Base-by-base conservation (phyloP, 37 sponge, comb jelly and placozoan species). In the Theonella swinhoei region DNA sequence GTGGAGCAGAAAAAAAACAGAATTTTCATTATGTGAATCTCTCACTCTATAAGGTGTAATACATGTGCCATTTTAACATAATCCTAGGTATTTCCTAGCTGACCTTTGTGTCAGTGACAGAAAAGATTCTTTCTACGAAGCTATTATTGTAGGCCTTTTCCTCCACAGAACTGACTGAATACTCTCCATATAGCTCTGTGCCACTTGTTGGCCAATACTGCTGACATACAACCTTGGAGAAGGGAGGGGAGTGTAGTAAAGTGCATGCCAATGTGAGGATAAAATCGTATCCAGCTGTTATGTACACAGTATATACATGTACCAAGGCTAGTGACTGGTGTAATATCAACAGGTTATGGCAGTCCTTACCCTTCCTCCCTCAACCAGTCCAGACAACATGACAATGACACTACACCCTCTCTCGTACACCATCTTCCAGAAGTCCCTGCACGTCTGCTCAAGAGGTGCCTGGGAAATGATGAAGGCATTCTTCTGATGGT, bases 61-160 rank as follows among this genome's bases (percentile, higher is more conserved):
- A 47, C 14, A 14, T 47, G 14, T n/a, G n/a, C n/a, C n/a, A n/a
- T n/a, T n/a, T n/a, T 14, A 47, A 47, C 54, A 14, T 7, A 14
- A 17, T 47, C 54, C 14, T 14, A 14, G 54, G 54, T 47, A 14
- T 14, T 14, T 14, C 14, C 54, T 65, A 65, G n/a, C 19, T 40
- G 61, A 85, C 85, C 85, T 85, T 77, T 28, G 78, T 58, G 62
- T 77, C 71, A 23, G 85, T 67, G 24, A 85, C 40, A 32, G 59
- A 72, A 32, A 77, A 75, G 28, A 70, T 60, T 59, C 85, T 69
- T 32, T 77, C 62, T 31, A 64, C 19, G 59, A 41, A 76, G 26
- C 84, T 77, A n/a, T n/a, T n/a, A n/a, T 85, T 79, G 58, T 69
- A 70, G n/a, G 25, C 63, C 28, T 25, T 24, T 24, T 70, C 39